phyloP scores from a whole-genome alignment of 2,113 vertebrate genomes.

The Aldabrachelys gigantea region DNA sequence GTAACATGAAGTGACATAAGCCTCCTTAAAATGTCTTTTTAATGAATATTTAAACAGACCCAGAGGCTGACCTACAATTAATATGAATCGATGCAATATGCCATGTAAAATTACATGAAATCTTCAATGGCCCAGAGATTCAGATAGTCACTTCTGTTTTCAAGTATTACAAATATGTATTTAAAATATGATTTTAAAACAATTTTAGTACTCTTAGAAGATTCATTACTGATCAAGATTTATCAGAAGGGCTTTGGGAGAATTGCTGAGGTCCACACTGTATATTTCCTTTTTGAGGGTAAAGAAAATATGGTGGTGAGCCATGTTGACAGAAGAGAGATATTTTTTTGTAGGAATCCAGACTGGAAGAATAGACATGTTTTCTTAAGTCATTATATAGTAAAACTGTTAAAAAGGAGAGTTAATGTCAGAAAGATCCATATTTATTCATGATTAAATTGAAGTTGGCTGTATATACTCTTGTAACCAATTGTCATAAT shows the following conservation, averaged over 20 bases:
- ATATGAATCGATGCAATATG: not conserved
- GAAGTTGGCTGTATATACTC: conserved; percentile 46
- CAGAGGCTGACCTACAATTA: not conserved
- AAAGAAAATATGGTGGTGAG: not conserved
- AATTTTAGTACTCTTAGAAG: not conserved
- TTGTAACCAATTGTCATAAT: conserved; percentile 66
- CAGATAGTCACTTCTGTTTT: not conserved
- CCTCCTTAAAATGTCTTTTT: not conserved
- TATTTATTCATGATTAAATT: conserved; percentile 69
- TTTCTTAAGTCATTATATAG: conserved; percentile 30
- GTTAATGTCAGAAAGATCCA: conserved; percentile 59
- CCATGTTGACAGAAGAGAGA: not conserved
- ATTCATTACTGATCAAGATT: not conserved
- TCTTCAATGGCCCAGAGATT: not conserved
- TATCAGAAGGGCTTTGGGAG: not conserved
- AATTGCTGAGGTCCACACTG: not conserved
- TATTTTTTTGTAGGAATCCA: conserved; percentile 45
- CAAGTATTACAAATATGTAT: not conserved
- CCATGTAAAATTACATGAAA: not conserved
- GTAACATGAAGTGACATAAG: not conserved
- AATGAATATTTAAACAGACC: conserved; percentile 13
- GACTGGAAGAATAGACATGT: not conserved
- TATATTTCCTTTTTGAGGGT: not conserved
- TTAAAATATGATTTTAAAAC: not conserved
- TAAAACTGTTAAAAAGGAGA: conserved; percentile 64